phyloP scores from a whole-genome alignment of 1,140 invertebrate genomes.

The Aphaenogaster floridana region DNA sequence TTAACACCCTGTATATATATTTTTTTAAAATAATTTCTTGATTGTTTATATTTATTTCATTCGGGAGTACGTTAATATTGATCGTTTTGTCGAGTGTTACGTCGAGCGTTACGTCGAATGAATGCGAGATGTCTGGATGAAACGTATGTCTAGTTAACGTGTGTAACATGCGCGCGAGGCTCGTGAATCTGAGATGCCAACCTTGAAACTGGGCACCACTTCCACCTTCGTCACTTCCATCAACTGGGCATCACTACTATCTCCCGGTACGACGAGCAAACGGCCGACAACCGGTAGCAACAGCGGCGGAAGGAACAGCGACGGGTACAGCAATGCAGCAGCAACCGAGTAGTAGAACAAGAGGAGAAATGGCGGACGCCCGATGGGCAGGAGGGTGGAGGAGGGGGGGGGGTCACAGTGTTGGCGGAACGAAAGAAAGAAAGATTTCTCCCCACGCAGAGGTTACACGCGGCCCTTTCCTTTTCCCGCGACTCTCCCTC shows the following conservation, averaged over 20 bases:
- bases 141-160: conserved; percentile 23
- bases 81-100: not conserved
- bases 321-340: conserved; percentile 16
- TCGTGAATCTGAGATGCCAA: conserved; percentile 59
- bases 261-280: conserved; percentile 17
- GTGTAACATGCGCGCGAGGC: conserved; percentile 35
- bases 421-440: conserved; percentile 70
- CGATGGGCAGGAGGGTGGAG: no score
- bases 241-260: conserved; percentile 27
- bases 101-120: not conserved
- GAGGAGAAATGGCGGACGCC: conserved; percentile 58
- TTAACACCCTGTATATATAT: no score
- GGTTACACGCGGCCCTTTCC: conserved; percentile 49
- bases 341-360: conserved; percentile 57
- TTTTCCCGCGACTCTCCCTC: conserved; percentile 69
- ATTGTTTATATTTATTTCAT: not conserved
- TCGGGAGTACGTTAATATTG: not conserved
- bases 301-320: conserved; percentile 25
- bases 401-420: not conserved
- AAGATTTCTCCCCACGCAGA: conserved; percentile 61
- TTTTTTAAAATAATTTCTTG: not conserved
- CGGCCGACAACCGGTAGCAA: conserved; percentile 60
- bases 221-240: conserved; percentile 75
- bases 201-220: conserved; percentile 77
- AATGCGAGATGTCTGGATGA: not conserved